Conservation (phyloP, 2,797 vertebrate species). For the Sphenodon punctatus region DNA sequence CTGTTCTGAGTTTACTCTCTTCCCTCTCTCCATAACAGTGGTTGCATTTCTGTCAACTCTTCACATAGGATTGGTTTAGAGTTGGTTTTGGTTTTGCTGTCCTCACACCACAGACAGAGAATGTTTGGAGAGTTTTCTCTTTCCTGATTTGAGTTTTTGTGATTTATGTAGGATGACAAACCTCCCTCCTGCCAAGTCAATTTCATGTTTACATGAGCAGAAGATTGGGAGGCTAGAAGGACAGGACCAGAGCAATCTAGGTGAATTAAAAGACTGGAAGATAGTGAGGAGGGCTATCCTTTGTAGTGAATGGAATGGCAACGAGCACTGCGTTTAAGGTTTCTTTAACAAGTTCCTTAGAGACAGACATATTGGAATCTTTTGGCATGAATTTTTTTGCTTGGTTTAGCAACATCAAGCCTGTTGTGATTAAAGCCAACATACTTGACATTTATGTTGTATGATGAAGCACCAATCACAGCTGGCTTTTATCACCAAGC, state of each 20-base stretch:
- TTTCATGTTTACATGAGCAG: not conserved
- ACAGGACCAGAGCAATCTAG: not conserved
- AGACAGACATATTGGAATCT: not conserved
- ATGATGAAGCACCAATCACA: not conserved
- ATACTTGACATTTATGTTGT: not conserved
- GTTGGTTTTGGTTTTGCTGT: not conserved
- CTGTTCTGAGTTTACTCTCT: not conserved
- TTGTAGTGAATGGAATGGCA: no score
- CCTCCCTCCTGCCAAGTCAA: no score
- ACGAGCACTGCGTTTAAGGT: not conserved
- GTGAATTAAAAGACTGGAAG: rapidly evolving
- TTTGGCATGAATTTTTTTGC: not conserved
- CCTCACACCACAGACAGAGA: not conserved
- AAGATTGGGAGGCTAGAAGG: not conserved
- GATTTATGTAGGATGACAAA: rapidly evolving
- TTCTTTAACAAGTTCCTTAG: not conserved
- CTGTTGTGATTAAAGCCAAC: not conserved
- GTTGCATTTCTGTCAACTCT: not conserved
- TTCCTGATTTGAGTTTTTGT: not conserved
- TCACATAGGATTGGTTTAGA: not conserved
- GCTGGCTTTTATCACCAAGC: not conserved
- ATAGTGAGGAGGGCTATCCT: not conserved
- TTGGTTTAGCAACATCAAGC: rapidly evolving
- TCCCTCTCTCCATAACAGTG: not conserved
- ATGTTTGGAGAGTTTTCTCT: not conserved